phyloP scores from a whole-genome alignment of 2,113 vertebrate species.

The Pipra filicauda region DNA sequence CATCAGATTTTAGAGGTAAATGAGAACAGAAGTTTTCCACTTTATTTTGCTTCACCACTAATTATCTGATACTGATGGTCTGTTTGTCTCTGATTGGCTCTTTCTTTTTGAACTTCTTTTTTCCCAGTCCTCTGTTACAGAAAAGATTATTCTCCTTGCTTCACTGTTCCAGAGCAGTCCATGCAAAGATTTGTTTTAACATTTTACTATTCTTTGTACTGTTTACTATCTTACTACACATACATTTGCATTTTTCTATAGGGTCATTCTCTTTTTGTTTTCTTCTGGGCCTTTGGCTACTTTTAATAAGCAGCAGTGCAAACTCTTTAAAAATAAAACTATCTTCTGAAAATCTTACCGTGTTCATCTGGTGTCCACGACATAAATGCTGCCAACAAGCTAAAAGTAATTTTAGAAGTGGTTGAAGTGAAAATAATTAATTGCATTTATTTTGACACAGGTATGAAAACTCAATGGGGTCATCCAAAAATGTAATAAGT shows the following conservation, averaged over 20 bases:
- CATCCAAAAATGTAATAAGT: constrained; percentile 53
- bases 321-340: not conserved
- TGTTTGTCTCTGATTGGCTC: rapidly evolving
- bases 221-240: not conserved
- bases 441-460: constrained; percentile 59
- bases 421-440: not conserved
- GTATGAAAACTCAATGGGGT: constrained; percentile 69
- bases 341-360: not conserved
- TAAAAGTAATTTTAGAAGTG: constrained; percentile 1
- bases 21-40: not conserved
- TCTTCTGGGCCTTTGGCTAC: not conserved
- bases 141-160: not conserved
- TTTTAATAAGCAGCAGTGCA: not conserved
- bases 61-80: not conserved
- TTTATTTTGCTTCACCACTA: not conserved
- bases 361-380: not conserved
- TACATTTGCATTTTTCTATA: not conserved
- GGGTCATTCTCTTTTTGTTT: not conserved
- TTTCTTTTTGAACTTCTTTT: not conserved
- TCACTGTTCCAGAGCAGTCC: not conserved
- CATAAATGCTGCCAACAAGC: not conserved
- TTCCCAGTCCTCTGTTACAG: not conserved
- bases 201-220: not conserved
- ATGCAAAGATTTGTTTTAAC: not conserved
- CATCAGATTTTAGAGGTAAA: rapidly evolving